Evolutionary conservation across 2,113 vertebrate species (phyloP).

Genomic region (Anarrhichthys ocellatus): DNA sequence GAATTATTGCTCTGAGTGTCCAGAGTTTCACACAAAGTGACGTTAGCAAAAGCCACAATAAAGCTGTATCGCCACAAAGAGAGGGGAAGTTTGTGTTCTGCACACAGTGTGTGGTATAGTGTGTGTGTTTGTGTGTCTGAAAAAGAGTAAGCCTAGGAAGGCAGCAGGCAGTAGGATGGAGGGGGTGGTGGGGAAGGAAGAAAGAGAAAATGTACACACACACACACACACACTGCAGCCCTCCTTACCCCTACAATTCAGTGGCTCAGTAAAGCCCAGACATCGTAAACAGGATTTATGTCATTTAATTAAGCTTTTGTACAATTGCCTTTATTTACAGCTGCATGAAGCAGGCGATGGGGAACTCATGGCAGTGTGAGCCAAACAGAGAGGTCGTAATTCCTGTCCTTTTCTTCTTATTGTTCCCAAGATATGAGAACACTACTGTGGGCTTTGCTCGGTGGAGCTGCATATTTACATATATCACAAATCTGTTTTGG

Average conservation of each 20-base stretch:
- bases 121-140: conserved; percentile 24
- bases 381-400: conserved; percentile 67
- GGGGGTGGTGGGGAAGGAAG: background rate
- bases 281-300: conserved; percentile 83
- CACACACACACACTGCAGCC: conserved; percentile 5
- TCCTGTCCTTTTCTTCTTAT: conserved; percentile 70
- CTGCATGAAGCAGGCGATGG: conserved; percentile 63
- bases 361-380: conserved; percentile 47
- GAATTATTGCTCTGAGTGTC: conserved; percentile 60
- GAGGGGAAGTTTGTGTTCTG: conserved; percentile 11
- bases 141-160: conserved; percentile 7
- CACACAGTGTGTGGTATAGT: background rate
- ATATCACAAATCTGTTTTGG: conserved; percentile 16
- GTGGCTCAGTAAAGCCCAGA: conserved; percentile 62
- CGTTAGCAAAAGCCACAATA: conserved; percentile 38
- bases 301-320: conserved; percentile 85
- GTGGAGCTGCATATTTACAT: conserved; percentile 39
- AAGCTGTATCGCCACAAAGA: conserved; percentile 30
- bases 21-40: conserved; percentile 54
- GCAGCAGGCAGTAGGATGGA: background rate
- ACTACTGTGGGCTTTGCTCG: conserved; percentile 29
- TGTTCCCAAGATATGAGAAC: conserved; percentile 62
- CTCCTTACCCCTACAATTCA: conserved; percentile 55
- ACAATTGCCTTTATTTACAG: conserved; percentile 84
- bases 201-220: conserved; percentile 4